Evolutionary conservation across 2,888 invertebrate species (phyloP).

Genomic region (Sympetrum striolatum): DNA sequence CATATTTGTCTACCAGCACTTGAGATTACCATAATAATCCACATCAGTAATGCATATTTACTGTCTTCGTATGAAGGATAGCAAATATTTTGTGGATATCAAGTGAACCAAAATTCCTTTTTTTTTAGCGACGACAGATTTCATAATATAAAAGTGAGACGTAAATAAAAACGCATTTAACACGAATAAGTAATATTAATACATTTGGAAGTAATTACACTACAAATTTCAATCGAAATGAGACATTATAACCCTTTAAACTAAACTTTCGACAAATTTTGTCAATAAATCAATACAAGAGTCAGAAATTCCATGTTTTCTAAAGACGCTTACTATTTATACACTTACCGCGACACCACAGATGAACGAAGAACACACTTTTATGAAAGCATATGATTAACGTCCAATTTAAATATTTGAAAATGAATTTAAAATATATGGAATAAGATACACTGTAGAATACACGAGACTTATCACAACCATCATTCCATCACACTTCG

Average conservation of each 20-base stretch:
- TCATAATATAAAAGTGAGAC: neutral
- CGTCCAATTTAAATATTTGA: neutral
- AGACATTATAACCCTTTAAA: neutral
- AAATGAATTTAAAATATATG: constrained; percentile 14
- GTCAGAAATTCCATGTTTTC: neutral
- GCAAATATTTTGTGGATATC: too few species aligned
- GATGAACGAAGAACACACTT: neutral
- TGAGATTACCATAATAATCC: too few species aligned
- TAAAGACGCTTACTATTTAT: neutral
- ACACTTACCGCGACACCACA: constrained; percentile 24
- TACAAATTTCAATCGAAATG: neutral
- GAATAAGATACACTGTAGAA: constrained; percentile 17
- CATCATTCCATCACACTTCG: constrained; percentile 35
- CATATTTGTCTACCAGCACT: too few species aligned
- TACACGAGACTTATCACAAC: constrained; percentile 31
- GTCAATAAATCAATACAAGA: neutral
- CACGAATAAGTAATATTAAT: neutral
- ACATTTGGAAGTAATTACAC: too few species aligned
- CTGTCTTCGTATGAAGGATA: too few species aligned
- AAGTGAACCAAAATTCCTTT: too few species aligned
- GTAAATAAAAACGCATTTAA: neutral
- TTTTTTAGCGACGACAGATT: neutral
- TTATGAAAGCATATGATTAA: neutral
- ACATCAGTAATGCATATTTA: too few species aligned
- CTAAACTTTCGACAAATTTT: neutral